Conservation (phyloP, 1,140 invertebrate genomes). For the Propsilocerus akamusi region DNA sequence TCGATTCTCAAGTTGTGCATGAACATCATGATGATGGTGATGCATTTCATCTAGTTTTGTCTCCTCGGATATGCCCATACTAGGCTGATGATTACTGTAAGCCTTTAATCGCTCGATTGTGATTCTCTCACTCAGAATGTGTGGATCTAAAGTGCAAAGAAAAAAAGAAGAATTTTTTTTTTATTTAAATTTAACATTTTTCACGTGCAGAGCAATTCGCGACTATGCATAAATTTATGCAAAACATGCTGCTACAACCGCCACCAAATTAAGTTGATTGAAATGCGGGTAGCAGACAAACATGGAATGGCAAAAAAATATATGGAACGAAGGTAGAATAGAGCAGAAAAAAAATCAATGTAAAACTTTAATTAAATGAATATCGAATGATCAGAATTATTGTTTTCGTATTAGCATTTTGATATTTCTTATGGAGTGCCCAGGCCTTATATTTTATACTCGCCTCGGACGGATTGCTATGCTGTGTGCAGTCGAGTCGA, state of each 20-base stretch:
- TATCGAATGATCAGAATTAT: slow-evolving; percentile 1
- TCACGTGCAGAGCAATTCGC: not conserved
- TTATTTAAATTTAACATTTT: not conserved
- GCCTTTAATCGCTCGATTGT: not conserved
- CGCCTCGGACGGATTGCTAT: too few species aligned
- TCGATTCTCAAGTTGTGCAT: slow-evolving; percentile 5
- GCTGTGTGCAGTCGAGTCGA: too few species aligned
- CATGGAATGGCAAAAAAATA: not conserved
- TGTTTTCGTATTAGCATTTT: not conserved
- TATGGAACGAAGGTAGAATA: too few species aligned
- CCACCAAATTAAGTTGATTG: slow-evolving; percentile 3
- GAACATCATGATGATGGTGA: slow-evolving; percentile 11
- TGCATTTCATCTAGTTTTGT: slow-evolving; percentile 33
- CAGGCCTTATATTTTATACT: not conserved
- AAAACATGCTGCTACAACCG: slow-evolving; percentile 3
- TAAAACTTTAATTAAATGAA: slow-evolving; percentile 4
- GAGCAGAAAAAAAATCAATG: not conserved
- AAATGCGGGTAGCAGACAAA: not conserved
- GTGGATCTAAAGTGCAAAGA: not conserved
- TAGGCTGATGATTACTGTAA: slow-evolving; percentile 21
- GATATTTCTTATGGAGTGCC: not conserved
- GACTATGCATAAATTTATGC: not conserved
- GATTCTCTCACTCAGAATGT: not conserved
- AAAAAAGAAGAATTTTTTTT: not conserved
- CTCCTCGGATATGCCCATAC: slow-evolving; percentile 36